phyloP scores from a whole-genome alignment of 2,888 invertebrate genomes.

The Scelioninae gen. 1 region DNA sequence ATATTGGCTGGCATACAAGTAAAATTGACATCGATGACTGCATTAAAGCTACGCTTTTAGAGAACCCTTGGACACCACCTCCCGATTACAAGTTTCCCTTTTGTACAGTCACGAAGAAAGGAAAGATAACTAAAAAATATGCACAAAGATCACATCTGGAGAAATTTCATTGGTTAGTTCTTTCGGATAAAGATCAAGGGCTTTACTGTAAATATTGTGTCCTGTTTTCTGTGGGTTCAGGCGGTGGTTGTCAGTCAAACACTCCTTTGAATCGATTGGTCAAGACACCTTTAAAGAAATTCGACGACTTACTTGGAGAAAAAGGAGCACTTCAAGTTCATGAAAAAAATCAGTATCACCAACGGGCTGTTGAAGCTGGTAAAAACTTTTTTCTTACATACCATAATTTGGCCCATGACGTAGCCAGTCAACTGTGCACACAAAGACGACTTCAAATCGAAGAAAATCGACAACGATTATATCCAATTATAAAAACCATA shows the following conservation, averaged over 20 bases:
- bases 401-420: background rate
- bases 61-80: slow-evolving; percentile 19
- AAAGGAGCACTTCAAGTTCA: slow-evolving; percentile 48
- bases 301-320: slow-evolving; percentile 55
- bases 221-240: slow-evolving; percentile 32
- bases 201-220: slow-evolving; percentile 68
- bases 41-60: background rate
- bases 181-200: slow-evolving; percentile 66
- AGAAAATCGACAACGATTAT: too few species aligned
- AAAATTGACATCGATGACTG: too few species aligned
- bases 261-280: slow-evolving; percentile 50
- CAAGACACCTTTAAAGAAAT: slow-evolving; percentile 60
- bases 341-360: slow-evolving; percentile 55
- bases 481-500: too few species aligned
- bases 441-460: too few species aligned
- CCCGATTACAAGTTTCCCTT: slow-evolving; percentile 27
- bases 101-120: slow-evolving; percentile 11
- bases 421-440: slow-evolving; percentile 37
- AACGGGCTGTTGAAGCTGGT: slow-evolving; percentile 50
- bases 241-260: slow-evolving; percentile 44
- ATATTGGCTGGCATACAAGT: too few species aligned
- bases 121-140: slow-evolving; percentile 54
- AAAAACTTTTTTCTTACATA: slow-evolving; percentile 47
- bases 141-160: slow-evolving; percentile 67
- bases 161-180: slow-evolving; percentile 68